These are phyloP conservation scores for Lepus townsendii DNA, from an alignment of 2,797 vertebrate genomes.

Conservation along the genomic window DNA sequence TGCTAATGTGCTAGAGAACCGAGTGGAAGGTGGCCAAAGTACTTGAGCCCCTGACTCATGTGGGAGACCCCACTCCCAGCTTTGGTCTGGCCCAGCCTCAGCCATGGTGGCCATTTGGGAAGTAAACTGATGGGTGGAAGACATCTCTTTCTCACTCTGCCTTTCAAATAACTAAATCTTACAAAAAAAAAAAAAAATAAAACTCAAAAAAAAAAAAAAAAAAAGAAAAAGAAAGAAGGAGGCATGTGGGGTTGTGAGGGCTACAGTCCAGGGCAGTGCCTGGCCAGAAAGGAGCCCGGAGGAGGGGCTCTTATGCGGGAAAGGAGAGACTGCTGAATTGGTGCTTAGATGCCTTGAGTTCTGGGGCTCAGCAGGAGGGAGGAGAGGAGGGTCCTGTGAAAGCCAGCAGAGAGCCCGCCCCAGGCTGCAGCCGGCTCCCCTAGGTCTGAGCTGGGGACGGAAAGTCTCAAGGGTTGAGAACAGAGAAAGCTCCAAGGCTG, in stretches of 20 bases:
- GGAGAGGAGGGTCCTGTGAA: neutral
- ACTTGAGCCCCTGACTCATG: no score
- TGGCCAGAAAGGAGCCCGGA: neutral
- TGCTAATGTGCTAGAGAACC: no score
- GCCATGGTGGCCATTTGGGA: no score
- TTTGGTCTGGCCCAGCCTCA: no score
- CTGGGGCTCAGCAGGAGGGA: neutral
- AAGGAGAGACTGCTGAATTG: neutral
- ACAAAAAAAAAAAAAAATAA: neutral
- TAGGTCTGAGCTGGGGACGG: no score
- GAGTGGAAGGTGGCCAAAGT: no score
- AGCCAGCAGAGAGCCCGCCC: no score
- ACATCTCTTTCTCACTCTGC: no score
- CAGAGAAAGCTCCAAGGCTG: no score
- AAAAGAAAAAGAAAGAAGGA: neutral
- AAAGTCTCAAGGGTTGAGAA: neutral
- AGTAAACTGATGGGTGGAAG: no score
- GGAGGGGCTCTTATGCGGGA: neutral
- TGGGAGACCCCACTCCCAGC: no score
- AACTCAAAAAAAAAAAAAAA: neutral
- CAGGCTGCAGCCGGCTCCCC: neutral
- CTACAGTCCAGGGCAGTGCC: neutral
- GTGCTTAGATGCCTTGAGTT: neutral
- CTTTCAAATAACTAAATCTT: no score
- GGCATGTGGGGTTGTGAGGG: neutral